Base-by-base conservation (phyloP, 1,140 invertebrate species). In the Drosophila malerkotliana region DNA sequence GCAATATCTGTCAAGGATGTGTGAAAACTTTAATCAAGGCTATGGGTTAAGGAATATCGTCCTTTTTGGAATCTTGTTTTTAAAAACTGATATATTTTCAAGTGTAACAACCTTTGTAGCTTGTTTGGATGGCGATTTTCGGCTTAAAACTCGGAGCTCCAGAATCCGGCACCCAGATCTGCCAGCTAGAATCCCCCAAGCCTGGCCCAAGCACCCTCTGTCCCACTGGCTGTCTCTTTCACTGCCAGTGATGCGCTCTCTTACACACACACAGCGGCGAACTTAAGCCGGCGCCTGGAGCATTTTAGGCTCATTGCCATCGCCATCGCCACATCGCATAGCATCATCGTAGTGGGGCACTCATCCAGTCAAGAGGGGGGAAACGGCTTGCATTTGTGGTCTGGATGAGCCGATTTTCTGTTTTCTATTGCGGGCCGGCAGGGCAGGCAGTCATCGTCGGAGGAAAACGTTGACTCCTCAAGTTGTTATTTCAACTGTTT, bases 331-430 rank as follows among this genome's bases (percentile, higher is more conserved):
- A 10, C 30, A 69, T 44, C 14, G 41, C 41, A 44, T 44, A 5
- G 32, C 62, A 52, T 47, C 39, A 48, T 64, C 51, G 44, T 72
- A 60, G 49, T 72, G 34, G 54, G 54, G 61, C 72, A 72, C 72
- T 85, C 81, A 72, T 57, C 48, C 61, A 79, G 76, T 83, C 81
- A 83, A 83, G 80, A 83, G 66, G 51, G 51, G 81, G 47, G 67
- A 62, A 72, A 73, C 58, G 59, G 34, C 44, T 58, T 77, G 68
- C 68, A 64, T 62, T 82, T 84, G 76, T 72, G 76, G 81, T 57
- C 64, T 77, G 73, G 61, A 84, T 74, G 73, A 81, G 64, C 80
- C 81, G 81, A 87, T 84, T 84, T 84, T 67, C 77, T 77, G 72
- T 75, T 75, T 75, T 75, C 72, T 75, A 75, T 75, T 75, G 72